Evolutionary conservation across 2,888 invertebrate species (phyloP).

Genomic region (Penaeus monodon): DNA sequence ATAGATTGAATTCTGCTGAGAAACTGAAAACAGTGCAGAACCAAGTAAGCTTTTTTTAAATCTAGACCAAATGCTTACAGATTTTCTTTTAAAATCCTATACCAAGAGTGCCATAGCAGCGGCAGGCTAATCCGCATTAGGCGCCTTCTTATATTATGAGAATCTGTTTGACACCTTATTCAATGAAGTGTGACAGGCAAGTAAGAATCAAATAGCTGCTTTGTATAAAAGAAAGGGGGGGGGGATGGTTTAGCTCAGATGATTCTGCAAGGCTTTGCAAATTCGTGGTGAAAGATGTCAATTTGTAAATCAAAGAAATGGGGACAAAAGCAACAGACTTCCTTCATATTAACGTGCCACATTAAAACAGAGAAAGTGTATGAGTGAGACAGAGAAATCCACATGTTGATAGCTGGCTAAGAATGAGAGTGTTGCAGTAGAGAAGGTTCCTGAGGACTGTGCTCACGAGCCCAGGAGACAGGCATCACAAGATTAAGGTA

Average conservation of each 20-base stretch:
- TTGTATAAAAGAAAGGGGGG: slow-evolving; percentile 21
- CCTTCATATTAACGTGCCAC: background rate
- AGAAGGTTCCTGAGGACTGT: slow-evolving; percentile 60
- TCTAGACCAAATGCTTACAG: slow-evolving; percentile 47
- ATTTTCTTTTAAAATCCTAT: slow-evolving; percentile 35
- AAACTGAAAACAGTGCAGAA: slow-evolving; percentile 57
- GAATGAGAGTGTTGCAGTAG: slow-evolving; percentile 51
- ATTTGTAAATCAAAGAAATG: too few species aligned
- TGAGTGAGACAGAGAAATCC: slow-evolving; percentile 25
- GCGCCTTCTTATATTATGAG: slow-evolving; percentile 56
- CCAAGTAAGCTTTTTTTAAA: slow-evolving; percentile 32
- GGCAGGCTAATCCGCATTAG: slow-evolving; percentile 37
- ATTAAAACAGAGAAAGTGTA: slow-evolving; percentile 29
- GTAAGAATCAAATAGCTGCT: slow-evolving; percentile 38
- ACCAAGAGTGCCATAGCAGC: slow-evolving; percentile 35
- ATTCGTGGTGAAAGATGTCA: slow-evolving; percentile 10
- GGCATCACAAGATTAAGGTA: slow-evolving; percentile 12
- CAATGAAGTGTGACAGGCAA: slow-evolving; percentile 41
- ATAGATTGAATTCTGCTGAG: slow-evolving; percentile 60
- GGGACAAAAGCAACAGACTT: slow-evolving; percentile 25
- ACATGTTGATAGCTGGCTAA: slow-evolving; percentile 7
- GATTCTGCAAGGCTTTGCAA: slow-evolving; percentile 21
- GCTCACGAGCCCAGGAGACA: slow-evolving; percentile 37
- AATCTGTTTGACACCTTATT: slow-evolving; percentile 56
- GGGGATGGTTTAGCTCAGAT: slow-evolving; percentile 26